Conservation (phyloP, 2,888 invertebrate genomes). For the Andrena hattorfiana region DNA sequence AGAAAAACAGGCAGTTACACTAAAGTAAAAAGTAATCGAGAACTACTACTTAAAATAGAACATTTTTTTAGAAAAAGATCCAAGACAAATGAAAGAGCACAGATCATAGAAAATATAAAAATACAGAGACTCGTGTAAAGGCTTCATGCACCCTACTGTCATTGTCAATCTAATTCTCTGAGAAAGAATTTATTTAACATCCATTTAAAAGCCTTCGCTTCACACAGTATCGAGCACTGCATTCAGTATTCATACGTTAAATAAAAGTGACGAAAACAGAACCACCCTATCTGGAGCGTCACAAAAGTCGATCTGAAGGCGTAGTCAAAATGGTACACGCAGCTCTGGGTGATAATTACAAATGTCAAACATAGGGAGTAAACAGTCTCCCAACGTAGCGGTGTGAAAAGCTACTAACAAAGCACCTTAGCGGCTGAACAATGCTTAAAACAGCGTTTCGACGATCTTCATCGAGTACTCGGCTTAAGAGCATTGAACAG, state of each 20-base stretch:
- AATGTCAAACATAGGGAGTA: constrained; percentile 42
- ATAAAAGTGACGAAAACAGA: neutral
- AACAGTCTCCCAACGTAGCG: constrained; percentile 17
- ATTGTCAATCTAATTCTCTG: neutral
- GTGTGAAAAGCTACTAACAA: constrained; percentile 44
- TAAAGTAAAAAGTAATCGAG: no score
- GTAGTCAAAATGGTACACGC: constrained; percentile 7
- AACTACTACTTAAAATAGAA: no score
- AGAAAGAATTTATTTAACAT: neutral
- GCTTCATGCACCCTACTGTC: neutral
- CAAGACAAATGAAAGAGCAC: no score
- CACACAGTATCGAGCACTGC: neutral
- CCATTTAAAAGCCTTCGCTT: neutral
- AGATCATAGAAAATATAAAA: no score
- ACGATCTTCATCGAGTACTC: constrained; percentile 47
- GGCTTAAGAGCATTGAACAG: constrained; percentile 71
- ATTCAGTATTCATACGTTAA: neutral
- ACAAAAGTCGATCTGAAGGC: constrained; percentile 11
- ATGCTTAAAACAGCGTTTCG: constrained; percentile 40
- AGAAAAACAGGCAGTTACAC: no score
- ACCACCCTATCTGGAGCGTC: neutral
- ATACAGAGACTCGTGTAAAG: neutral
- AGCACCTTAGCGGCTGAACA: constrained; percentile 54
- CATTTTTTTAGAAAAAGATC: no score
- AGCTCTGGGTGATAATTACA: constrained; percentile 30